phyloP scores from a whole-genome alignment of 1,140 invertebrate species.

The Mycetomoellerius zeteki region DNA sequence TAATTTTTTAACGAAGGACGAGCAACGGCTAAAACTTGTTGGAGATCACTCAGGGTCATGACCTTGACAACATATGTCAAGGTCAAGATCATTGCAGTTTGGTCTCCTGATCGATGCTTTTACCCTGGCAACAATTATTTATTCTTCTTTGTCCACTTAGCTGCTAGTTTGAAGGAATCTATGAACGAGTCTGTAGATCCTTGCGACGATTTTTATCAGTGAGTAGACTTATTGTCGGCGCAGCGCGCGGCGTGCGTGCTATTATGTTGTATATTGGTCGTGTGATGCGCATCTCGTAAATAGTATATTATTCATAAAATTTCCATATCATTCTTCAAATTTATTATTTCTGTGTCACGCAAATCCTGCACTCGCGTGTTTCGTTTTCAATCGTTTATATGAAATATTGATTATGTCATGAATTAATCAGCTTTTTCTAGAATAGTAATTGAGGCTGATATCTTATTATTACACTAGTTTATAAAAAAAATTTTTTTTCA shows the following conservation, averaged over 20 bases:
- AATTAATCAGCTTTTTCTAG: not conserved
- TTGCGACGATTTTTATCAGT: constrained; percentile 85
- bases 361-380: constrained; percentile 26
- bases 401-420: not conserved
- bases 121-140: not conserved
- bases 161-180: constrained; percentile 85
- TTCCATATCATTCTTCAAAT: not conserved
- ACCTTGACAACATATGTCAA: too few relatives aligned
- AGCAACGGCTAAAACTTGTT: too few relatives aligned
- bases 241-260: not conserved
- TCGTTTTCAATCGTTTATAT: constrained; percentile 37
- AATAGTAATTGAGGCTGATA: not conserved
- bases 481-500: too few relatives aligned
- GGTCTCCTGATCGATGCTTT: too few relatives aligned
- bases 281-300: too few relatives aligned
- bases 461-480: constrained; percentile 17
- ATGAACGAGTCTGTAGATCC: constrained; percentile 85
- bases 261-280: not conserved
- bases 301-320: not conserved
- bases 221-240: constrained; percentile 66
- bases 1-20: too few relatives aligned
- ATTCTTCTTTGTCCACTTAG: constrained; percentile 68
- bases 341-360: constrained; percentile 12
- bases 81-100: too few relatives aligned
- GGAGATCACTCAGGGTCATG: too few relatives aligned